Base-by-base conservation (phyloP, 2,797 vertebrate genomes). In the Phataginus tetradactyla region DNA sequence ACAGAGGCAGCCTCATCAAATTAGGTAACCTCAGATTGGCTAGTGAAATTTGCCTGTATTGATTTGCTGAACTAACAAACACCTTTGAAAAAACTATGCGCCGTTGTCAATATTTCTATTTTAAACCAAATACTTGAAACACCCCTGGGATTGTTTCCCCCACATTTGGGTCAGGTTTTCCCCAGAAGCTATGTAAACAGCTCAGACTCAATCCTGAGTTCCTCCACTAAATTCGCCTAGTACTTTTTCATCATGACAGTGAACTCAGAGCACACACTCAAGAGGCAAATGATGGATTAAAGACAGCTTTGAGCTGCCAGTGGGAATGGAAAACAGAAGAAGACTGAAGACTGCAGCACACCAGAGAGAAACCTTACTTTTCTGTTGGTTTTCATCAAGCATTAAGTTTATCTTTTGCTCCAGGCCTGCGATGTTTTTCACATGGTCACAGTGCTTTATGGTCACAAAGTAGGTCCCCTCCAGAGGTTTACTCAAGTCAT, bases 231-330 rank as follows among this genome's bases (percentile, higher is more conserved):
- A 79, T 59, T 72, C 91, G 68, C 49, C 64, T 79, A 83, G 93
- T 57, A 86, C 79, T 94, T 97, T 97, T 96, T 97, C 96, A 95
- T 90, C 75, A 66, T 77, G 95, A 93, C 94, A 93, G 86, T 74
- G 80, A 96, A 85, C 90, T n/a, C 75, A 96, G 72, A 77, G 53
- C 86, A 93, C 75, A 96, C 21, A 74, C 84, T 94, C 89, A 12
- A 85, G 93, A 95, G 95, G 80, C 39, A 10, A 1, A 68, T 91
- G 88, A 96, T 95, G 69, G 86, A 98, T 97, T 92, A 91, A 93
- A 64, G 91, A 91, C 71, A 80, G 45, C 55, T 85, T n/a, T 49
- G 75, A 95, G 77, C 61, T 20, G 3, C 91, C 87, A 64, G 11
- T 64, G 90, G 91, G 87, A 85, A 96, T 71, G 79, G 78, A 95